These are phyloP conservation scores for Amphimedon queenslandica DNA, from an alignment of 37 sponge, comb jelly and placozoan species.

Conservation along the genomic window DNA sequence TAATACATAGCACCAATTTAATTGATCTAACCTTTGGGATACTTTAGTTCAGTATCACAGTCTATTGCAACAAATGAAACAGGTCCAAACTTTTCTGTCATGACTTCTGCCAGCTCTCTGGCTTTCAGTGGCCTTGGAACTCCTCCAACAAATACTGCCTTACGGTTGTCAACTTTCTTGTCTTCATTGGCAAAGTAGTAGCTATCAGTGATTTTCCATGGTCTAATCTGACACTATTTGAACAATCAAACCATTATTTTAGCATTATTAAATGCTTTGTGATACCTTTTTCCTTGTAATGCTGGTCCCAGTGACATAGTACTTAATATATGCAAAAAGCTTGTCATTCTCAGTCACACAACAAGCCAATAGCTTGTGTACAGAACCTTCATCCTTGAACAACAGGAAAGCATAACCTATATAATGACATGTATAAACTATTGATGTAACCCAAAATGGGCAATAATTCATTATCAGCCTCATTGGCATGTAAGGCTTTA, in stretches of 20 bases:
- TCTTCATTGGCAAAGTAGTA: slow-evolving; percentile 38
- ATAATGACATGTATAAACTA: too few relatives aligned
- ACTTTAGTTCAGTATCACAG: slow-evolving; percentile 77
- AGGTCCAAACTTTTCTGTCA: slow-evolving; percentile 80
- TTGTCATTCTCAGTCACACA: slow-evolving; percentile 72
- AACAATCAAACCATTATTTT: not conserved
- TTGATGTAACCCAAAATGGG: too few relatives aligned
- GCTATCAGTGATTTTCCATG: slow-evolving; percentile 86
- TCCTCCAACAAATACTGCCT: slow-evolving; percentile 92
- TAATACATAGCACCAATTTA: slow-evolving; percentile 11
- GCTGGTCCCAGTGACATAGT: slow-evolving; percentile 45
- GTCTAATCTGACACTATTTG: slow-evolving; percentile 81
- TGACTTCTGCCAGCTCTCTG: slow-evolving; percentile 75
- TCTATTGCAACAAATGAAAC: slow-evolving; percentile 82
- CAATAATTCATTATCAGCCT: not conserved
- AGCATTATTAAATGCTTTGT: not conserved
- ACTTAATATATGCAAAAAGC: slow-evolving; percentile 51
- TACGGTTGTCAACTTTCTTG: slow-evolving; percentile 60
- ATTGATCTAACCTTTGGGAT: slow-evolving; percentile 82
- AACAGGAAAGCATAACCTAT: slow-evolving; percentile 90
- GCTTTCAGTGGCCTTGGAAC: slow-evolving; percentile 91
- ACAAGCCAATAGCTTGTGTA: slow-evolving; percentile 65
- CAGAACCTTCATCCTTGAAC: slow-evolving; percentile 75
- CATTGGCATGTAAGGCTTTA: not conserved
- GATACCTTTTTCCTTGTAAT: slow-evolving; percentile 73